Base-by-base conservation (phyloP, 2,113 vertebrate species). In the Oryzias javanicus region DNA sequence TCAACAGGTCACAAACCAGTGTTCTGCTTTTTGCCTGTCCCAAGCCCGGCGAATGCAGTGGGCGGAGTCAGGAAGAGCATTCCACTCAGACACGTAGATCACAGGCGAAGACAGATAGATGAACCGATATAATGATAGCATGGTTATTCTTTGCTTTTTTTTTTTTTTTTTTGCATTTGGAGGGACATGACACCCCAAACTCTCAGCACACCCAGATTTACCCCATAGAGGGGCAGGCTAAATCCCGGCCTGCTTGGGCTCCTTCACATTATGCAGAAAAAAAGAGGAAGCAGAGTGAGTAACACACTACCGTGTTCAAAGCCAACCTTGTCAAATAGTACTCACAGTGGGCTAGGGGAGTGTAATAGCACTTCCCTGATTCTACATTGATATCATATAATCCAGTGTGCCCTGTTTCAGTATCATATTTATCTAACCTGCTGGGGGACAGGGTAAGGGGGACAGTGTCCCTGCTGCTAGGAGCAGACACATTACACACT, bases 361-460 rank as follows among this genome's bases (percentile, higher is more conserved):
- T 87, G 88, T 88, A 88, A 89, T 89, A 88, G 87, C 86, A 89
- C 85, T 88, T 89, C 83, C 81, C 86, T 90, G 85, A 88, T 90
- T 92, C 93, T 91, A 91, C 93, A 95, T 92, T 94, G 94, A 94
- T 93, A 93, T 93, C 89, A 89, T 92, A 93, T 93, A 94, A 94
- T 94, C 93, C 92, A 91, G 91, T 92, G 88, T 89, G 92, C 90
- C 91, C 91, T 89, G 93, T 92, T 94, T 90, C 93, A 89, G 91
- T 93, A 93, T 96, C 93, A 94, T 96, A 95, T 96, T 96, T 97
- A 96, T 95, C 95, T 95, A 95, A 96, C 94, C 95, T 94, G 94
- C 94, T 94, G 94, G 89, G 94, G 93, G 92, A 89, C 91, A 84
- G 88, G 93, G 90, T 88, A 87, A 92, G 85, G 92, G 90, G 93